Evolutionary conservation across 2,888 invertebrate species (phyloP).

Genomic region (Cryptus armator): DNA sequence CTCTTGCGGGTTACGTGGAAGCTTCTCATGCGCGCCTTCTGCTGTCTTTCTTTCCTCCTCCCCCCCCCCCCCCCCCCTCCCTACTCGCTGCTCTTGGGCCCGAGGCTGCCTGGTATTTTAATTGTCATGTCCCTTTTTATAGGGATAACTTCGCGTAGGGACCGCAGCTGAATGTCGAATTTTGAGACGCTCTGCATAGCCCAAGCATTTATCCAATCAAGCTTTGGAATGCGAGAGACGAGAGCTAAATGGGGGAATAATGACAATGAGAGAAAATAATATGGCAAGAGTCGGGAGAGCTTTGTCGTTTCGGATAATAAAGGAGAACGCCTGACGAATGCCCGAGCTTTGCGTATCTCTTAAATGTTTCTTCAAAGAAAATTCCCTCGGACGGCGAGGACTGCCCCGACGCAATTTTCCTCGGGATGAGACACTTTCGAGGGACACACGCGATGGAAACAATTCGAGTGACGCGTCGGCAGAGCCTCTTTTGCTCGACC

Average conservation of each 20-base stretch:
- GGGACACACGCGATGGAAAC: slow-evolving; percentile 34
- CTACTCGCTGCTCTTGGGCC: not conserved
- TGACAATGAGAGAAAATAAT: slow-evolving; percentile 50
- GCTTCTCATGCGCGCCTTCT: slow-evolving; percentile 29
- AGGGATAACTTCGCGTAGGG: slow-evolving; percentile 38
- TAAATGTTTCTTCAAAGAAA: slow-evolving; percentile 64
- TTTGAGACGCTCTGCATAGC: slow-evolving; percentile 70
- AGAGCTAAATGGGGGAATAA: slow-evolving; percentile 62
- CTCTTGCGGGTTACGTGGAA: slow-evolving; percentile 9
- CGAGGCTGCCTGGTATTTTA: slow-evolving; percentile 61
- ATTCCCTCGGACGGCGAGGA: slow-evolving; percentile 16
- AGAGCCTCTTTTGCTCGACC: not conserved
- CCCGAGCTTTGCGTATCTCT: slow-evolving; percentile 49
- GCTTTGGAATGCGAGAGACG: slow-evolving; percentile 63
- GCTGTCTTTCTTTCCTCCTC: not conserved
- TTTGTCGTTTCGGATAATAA: slow-evolving; percentile 67
- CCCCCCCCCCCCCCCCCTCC: not conserved
- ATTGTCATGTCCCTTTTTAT: slow-evolving; percentile 70
- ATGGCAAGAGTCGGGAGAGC: slow-evolving; percentile 15
- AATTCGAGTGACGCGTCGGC: slow-evolving; percentile 35
- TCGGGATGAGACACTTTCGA: slow-evolving; percentile 15
- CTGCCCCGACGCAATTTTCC: slow-evolving; percentile 42
- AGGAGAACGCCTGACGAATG: slow-evolving; percentile 63
- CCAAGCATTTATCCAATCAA: slow-evolving; percentile 69
- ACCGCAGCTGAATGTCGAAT: slow-evolving; percentile 65